A percentile compares a stretch with the other conserved stretches of the same genome.
phyloP scores from a whole-genome alignment of 2,797 vertebrate genomes.

The Schizothorax lantsangensis region DNA sequence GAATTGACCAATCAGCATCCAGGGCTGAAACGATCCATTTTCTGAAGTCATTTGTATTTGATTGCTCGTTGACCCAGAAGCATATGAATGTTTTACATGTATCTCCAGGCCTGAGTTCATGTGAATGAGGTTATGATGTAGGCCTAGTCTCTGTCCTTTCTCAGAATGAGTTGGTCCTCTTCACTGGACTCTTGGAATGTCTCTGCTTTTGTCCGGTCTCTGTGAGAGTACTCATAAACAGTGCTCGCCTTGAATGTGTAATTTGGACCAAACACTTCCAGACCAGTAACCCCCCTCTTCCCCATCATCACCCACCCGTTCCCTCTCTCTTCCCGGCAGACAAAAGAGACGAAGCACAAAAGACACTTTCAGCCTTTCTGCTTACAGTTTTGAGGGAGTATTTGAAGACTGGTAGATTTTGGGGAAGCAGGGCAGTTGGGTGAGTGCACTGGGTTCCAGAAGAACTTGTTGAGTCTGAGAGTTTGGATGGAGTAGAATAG shows the following conservation, averaged over 20 bases:
- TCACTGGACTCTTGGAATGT: slow-evolving; percentile 62
- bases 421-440: not conserved
- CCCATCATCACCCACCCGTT: slow-evolving; percentile 13
- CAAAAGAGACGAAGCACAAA: slow-evolving; percentile 57
- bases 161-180: slow-evolving; percentile 46
- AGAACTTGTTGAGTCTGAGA: slow-evolving; percentile 29
- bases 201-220: slow-evolving; percentile 55
- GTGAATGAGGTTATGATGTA: slow-evolving; percentile 53
- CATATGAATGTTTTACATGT: not conserved
- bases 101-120: slow-evolving; percentile 5
- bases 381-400: slow-evolving; percentile 42
- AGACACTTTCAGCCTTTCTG: slow-evolving; percentile 54
- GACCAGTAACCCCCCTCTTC: slow-evolving; percentile 18
- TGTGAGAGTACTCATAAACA: slow-evolving; percentile 67
- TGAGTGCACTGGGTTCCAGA: slow-evolving; percentile 19
- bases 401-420: slow-evolving; percentile 49
- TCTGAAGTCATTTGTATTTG: not conserved
- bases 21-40: not conserved
- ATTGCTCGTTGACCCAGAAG: not conserved
- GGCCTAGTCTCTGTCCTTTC: slow-evolving; percentile 24
- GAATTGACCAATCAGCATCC: not conserved
- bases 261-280: slow-evolving; percentile 63
- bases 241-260: slow-evolving; percentile 62
- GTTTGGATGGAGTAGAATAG: slow-evolving; percentile 23
- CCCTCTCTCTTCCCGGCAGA: slow-evolving; percentile 42